Base-by-base conservation (phyloP, 1,140 invertebrate genomes). In the Drosophila tristis region DNA sequence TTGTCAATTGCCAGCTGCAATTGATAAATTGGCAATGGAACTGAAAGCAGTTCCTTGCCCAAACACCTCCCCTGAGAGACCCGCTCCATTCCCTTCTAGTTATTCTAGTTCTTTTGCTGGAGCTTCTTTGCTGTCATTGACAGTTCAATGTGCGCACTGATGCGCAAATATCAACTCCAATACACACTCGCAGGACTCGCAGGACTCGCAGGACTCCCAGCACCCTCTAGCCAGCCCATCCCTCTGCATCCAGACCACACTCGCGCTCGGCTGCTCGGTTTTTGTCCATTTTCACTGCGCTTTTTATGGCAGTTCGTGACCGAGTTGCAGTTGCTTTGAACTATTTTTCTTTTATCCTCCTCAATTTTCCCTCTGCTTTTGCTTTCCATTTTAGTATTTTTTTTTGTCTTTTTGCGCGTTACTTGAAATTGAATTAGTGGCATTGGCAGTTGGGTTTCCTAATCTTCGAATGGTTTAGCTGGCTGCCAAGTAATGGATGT, bases 81-180 rank as follows among this genome's bases (percentile, higher is more conserved):
- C 20, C 20, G 20, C 20, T 20, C 23, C 2, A 72, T 72, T 72
- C 39, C 47, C 8, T 42, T 25, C 23, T 56, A 77, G 58, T 57
- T 63, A 57, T 56, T 51, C 66, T 64, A 56, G 29, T 44, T 51
- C 35, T 15, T 44, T 29, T 4, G n/a, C 39, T n/a, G 39, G 43
- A 29, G 43, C 31, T 29, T 45, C 58, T 47, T 31, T 60, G 42
- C 57, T 84, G 84, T 56, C 79, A 90, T 80, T 84, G 87, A 90
- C 87, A 90, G 82, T 80, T 82, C 84, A 90, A 90, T 90, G 89
- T 84, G 89, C 77, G 64, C 87, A 87, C 62, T 89, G 87, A 90
- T 91, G 89, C 84, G 77, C 77, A 80, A 90, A 89, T 84, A 84
- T 90, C 79, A 90, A 87, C 78, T 84, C 49, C 82, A 87, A 89